A percentile compares a stretch with the other conserved stretches of the same genome.
phyloP scores from a whole-genome alignment of 2,797 vertebrate genomes.

The Pangasius mekongensis region DNA sequence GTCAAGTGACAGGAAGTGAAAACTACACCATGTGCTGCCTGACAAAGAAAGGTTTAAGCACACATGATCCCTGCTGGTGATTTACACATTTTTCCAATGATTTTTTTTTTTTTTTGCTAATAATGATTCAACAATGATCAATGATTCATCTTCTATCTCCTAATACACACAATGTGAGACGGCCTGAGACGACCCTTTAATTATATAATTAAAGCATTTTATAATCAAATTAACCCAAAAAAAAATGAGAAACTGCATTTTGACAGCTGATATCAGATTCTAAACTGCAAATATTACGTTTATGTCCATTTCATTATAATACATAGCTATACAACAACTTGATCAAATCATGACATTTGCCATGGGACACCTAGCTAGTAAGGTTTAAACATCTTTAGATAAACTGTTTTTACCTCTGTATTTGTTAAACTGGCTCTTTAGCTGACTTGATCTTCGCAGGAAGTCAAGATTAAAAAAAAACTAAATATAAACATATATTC shows the following conservation, averaged over 20 bases:
- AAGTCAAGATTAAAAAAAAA: too few relatives aligned
- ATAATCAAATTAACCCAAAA: neutral
- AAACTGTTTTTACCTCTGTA: neutral
- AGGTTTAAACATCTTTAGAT: neutral
- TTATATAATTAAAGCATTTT: neutral
- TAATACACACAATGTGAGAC: neutral
- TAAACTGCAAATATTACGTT: neutral
- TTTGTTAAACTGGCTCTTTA: neutral
- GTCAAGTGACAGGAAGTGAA: slow-evolving; percentile 15
- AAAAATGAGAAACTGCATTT: neutral
- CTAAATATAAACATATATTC: too few relatives aligned
- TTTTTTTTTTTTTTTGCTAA: neutral
- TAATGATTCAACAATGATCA: neutral
- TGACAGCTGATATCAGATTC: neutral
- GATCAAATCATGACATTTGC: neutral
- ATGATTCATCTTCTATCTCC: neutral
- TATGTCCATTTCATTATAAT: neutral
- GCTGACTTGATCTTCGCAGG: neutral
- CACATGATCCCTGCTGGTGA: neutral
- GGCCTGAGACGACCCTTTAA: neutral
- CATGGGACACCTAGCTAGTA: neutral
- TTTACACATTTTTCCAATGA: neutral
- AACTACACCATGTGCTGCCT: neutral
- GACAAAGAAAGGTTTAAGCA: neutral
- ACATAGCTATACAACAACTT: neutral